Percentiles rank a stretch among this genome's conserved stretches.
phyloP scores from a whole-genome alignment of 2,113 vertebrate species.

The Sminthopsis crassicaudata region DNA sequence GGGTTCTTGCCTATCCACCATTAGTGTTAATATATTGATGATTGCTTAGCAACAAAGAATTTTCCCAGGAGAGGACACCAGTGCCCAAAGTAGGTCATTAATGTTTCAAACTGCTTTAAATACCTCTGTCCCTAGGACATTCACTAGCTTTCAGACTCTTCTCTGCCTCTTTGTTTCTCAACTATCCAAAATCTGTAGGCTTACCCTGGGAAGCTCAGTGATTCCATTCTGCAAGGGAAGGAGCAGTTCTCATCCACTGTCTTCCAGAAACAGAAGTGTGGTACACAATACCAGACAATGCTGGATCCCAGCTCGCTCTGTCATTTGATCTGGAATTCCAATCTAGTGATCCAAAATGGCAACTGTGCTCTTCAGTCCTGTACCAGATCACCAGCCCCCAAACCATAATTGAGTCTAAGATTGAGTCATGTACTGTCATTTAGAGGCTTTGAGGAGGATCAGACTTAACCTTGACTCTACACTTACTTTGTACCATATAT shows the following conservation, averaged over 20 bases:
- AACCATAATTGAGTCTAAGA: background rate
- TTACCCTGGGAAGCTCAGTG: background rate
- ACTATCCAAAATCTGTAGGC: background rate
- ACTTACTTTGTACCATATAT: background rate
- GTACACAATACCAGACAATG: background rate
- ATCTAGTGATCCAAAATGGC: background rate
- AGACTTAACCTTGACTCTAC: background rate
- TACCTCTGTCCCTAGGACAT: background rate
- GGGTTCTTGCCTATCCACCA: slow-evolving; percentile 11
- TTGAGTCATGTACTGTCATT: background rate
- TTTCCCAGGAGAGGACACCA: slow-evolving; percentile 15
- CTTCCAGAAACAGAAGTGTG: background rate
- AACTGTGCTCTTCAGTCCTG: background rate
- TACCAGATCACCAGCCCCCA: background rate
- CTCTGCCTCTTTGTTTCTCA: background rate
- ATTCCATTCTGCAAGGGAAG: background rate
- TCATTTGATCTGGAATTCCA: background rate
- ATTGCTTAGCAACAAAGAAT: slow-evolving; percentile 36
- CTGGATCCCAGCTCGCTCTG: background rate
- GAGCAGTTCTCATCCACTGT: background rate
- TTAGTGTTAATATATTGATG: slow-evolving; percentile 26
- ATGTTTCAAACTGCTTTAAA: background rate
- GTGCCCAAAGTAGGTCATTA: background rate
- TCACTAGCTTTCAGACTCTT: background rate
- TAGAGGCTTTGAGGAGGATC: background rate